A percentile compares a stretch with the other conserved stretches of the same genome.
Conservation (phyloP, 2,888 invertebrate species). For the Cyclophora albipunctata region DNA sequence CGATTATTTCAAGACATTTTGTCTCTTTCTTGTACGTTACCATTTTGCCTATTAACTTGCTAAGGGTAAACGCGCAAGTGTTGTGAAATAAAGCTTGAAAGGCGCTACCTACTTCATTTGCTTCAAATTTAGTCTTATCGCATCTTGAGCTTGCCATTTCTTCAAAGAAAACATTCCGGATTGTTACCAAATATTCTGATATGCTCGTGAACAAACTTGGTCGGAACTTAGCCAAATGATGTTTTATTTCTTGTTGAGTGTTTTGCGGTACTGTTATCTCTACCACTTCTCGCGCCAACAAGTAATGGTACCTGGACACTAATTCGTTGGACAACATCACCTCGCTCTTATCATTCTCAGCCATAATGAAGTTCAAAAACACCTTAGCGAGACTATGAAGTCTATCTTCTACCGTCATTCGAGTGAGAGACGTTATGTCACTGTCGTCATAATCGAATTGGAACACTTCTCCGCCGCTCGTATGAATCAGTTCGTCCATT, state of each 20-base stretch:
- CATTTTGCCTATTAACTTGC: constrained; percentile 26
- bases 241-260: constrained; percentile 1
- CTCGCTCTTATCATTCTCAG: constrained; percentile 20
- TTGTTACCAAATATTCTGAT: constrained; percentile 14
- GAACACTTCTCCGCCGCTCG: constrained; percentile 21
- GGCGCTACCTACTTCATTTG: constrained; percentile 14
- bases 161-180: constrained; percentile 24
- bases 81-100: constrained; percentile 15
- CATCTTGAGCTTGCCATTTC: constrained; percentile 19
- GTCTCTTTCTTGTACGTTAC: constrained; percentile 13
- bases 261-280: constrained; percentile 5
- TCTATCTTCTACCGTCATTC: constrained; percentile 23
- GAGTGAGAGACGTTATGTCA: constrained; percentile 22
- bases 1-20: constrained; percentile 12
- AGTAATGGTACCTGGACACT: constrained; percentile 30
- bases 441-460: constrained; percentile 23
- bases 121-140: constrained; percentile 14
- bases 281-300: constrained; percentile 27
- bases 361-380: constrained; percentile 24
- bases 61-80: constrained; percentile 21
- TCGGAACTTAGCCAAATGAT: constrained; percentile 22
- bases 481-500: constrained; percentile 24
- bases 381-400: constrained; percentile 23
- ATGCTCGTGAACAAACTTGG: constrained; percentile 25
- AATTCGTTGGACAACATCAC: constrained; percentile 27